A percentile compares a stretch with the other conserved stretches of the same genome.
Evolutionary conservation across 1,140 invertebrate species (phyloP).

Genomic region (Ptiloglossa arizonensis): DNA sequence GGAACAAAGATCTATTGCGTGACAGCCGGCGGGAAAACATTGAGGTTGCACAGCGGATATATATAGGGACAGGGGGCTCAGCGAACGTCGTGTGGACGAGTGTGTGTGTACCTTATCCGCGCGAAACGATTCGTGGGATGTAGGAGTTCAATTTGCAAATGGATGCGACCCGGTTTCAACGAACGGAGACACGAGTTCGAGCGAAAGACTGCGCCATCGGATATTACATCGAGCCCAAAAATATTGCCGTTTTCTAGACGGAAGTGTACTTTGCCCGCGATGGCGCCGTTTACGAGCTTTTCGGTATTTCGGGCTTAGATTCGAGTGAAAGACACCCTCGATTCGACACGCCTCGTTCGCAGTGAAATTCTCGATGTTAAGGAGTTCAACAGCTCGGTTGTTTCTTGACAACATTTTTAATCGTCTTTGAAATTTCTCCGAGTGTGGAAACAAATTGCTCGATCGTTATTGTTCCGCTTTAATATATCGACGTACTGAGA

Average conservation of each 20-base stretch:
- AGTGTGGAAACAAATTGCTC: too few species aligned
- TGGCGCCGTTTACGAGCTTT: neutral
- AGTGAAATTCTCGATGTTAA: too few species aligned
- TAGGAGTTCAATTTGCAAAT: conserved; percentile 59
- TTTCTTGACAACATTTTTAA: too few species aligned
- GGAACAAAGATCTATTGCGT: conserved; percentile 25
- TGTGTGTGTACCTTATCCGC: neutral
- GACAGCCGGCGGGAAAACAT: conserved; percentile 1
- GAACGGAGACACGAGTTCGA: neutral
- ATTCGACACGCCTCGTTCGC: too few species aligned
- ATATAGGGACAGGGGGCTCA: neutral
- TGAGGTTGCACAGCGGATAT: neutral
- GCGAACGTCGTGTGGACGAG: neutral
- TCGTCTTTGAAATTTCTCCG: too few species aligned
- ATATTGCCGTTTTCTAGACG: neutral
- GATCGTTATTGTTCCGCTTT: too few species aligned
- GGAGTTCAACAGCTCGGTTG: too few species aligned
- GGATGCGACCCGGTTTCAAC: conserved; percentile 36
- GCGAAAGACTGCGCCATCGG: neutral
- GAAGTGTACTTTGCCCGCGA: neutral
- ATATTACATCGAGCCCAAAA: neutral
- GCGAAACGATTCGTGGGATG: neutral
- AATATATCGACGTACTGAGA: too few species aligned
- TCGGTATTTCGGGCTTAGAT: too few species aligned
- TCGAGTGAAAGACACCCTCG: too few species aligned